Conservation (phyloP, 1,140 invertebrate species). For the Pemphigus obesinymphae region DNA sequence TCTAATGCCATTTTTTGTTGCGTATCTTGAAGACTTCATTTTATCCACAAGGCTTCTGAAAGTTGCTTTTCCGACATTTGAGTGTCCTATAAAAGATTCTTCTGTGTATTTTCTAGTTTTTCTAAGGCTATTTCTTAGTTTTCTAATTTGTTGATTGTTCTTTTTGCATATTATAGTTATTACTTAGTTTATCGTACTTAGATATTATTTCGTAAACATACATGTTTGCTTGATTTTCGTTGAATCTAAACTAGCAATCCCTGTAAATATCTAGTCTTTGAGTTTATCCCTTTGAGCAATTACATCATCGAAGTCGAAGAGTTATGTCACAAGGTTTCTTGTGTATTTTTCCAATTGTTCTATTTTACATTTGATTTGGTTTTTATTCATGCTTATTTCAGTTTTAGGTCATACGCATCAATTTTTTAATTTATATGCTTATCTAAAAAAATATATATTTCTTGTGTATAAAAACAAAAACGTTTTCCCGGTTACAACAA, state of each 20-base stretch:
- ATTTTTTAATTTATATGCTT: too few relatives aligned
- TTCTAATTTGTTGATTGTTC: not conserved
- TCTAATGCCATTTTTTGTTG: not conserved
- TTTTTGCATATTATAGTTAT: not conserved
- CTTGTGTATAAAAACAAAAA: too few relatives aligned
- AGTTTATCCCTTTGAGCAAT: not conserved
- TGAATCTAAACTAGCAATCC: not conserved
- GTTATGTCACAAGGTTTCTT: not conserved
- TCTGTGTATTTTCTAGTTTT: not conserved
- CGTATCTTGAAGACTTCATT: not conserved
- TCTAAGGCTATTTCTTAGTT: not conserved
- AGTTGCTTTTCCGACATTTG: not conserved
- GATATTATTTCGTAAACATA: not conserved
- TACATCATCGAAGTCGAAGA: not conserved
- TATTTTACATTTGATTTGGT: not conserved
- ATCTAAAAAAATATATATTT: too few relatives aligned
- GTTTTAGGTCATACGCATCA: too few relatives aligned
- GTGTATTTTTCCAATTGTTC: not conserved
- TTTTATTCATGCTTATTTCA: too few relatives aligned
- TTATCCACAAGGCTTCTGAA: not conserved
- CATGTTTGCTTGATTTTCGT: not conserved
- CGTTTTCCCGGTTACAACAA: too few relatives aligned
- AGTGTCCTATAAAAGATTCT: not conserved
- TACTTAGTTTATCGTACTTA: not conserved
- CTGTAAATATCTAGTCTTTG: not conserved